These are phyloP conservation scores for Chelonoidis abingdonii DNA, from an alignment of 2,113 vertebrate genomes.

Conservation along the genomic window DNA sequence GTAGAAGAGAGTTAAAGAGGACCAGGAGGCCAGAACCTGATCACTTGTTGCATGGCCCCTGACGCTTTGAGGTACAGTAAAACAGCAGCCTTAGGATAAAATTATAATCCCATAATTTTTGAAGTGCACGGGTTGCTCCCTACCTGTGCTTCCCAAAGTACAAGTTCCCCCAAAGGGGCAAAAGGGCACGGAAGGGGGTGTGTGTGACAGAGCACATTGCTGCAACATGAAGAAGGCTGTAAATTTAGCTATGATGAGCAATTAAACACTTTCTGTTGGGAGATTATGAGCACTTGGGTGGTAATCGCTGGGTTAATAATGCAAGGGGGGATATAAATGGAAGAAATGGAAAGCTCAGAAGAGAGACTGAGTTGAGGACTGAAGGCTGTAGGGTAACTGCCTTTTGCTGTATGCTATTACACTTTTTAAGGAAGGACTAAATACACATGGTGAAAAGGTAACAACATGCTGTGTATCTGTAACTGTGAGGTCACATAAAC, in stretches of 20 bases:
- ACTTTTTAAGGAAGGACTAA: neutral
- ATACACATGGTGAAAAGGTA: neutral
- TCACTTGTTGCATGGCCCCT: too few species aligned
- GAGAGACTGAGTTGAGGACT: neutral
- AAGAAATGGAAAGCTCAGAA: neutral
- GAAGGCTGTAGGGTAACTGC: too few species aligned
- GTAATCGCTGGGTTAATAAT: neutral
- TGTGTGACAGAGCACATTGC: neutral
- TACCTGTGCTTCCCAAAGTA: neutral
- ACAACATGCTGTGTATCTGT: neutral
- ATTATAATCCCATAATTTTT: fast-evolving
- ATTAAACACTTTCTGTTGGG: neutral
- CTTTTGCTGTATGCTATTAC: neutral
- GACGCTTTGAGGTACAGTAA: neutral
- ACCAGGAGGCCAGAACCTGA: too few species aligned
- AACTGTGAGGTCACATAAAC: neutral
- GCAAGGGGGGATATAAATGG: neutral
- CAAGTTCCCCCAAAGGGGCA: neutral
- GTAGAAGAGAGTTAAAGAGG: too few species aligned
- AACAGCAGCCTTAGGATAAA: neutral
- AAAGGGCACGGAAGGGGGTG: neutral
- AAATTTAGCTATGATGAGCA: neutral
- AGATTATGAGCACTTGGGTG: neutral
- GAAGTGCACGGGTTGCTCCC: neutral
- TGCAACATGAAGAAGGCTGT: neutral